Conservation (phyloP, 1,140 invertebrate genomes). For the Sesamia nonagrioides region DNA sequence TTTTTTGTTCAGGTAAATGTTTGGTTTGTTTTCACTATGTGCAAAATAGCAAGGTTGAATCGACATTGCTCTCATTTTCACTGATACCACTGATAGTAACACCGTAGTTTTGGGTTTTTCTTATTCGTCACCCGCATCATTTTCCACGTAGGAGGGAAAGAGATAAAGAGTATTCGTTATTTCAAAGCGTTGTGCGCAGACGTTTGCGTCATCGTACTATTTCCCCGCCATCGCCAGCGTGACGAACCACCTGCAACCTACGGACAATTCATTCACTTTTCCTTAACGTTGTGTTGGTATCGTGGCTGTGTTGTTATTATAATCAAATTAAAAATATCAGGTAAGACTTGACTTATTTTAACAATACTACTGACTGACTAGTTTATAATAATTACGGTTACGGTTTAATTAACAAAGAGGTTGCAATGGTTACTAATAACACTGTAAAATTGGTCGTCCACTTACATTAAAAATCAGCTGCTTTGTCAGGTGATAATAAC, state of each 20-base stretch:
- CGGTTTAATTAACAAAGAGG: neutral
- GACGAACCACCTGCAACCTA: slow-evolving; percentile 49
- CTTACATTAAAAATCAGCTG: slow-evolving; percentile 38
- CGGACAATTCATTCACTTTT: slow-evolving; percentile 45
- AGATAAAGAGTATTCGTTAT: slow-evolving; percentile 16
- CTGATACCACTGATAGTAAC: slow-evolving; percentile 11
- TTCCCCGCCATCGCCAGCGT: slow-evolving; percentile 53
- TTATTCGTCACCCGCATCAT: slow-evolving; percentile 18
- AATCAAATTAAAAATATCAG: slow-evolving; percentile 32
- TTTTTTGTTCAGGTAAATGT: too few relatives aligned
- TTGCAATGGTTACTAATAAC: slow-evolving; percentile 6
- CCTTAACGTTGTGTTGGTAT: slow-evolving; percentile 44
- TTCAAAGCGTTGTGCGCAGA: slow-evolving; percentile 54
- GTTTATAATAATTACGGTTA: neutral
- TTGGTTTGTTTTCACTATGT: neutral
- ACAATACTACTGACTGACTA: too few relatives aligned
- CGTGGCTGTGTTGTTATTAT: slow-evolving; percentile 45
- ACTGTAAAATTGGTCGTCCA: slow-evolving; percentile 55
- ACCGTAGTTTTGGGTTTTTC: slow-evolving; percentile 36
- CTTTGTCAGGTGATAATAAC: neutral
- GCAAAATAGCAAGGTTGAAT: slow-evolving; percentile 28
- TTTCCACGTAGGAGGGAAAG: slow-evolving; percentile 29
- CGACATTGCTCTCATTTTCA: slow-evolving; percentile 47
- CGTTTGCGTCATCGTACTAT: slow-evolving; percentile 56
- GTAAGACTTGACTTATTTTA: too few relatives aligned